Percentiles rank a stretch among this genome's conserved stretches.
Evolutionary conservation across 2,888 invertebrate genomes (phyloP).

Genomic region (Crematogaster levior): DNA sequence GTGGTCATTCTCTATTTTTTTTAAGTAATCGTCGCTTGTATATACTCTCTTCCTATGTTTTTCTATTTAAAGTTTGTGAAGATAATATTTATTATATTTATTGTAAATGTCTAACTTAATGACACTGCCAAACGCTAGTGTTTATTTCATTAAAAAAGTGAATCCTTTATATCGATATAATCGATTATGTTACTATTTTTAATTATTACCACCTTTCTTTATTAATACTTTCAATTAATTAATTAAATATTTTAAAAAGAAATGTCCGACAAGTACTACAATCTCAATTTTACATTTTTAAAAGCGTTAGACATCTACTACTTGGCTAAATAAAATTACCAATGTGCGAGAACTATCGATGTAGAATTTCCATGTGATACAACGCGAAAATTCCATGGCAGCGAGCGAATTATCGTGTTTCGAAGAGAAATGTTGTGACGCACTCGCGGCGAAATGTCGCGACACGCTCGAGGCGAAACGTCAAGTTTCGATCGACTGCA

Average conservation of each 20-base stretch:
- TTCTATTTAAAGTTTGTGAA: neutral
- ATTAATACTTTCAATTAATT: neutral
- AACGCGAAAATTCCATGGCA: conserved; percentile 5
- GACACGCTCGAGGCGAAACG: conserved; percentile 23
- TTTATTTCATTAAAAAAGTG: neutral
- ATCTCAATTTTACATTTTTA: neutral
- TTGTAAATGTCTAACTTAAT: neutral
- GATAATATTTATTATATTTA: neutral
- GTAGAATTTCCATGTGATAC: neutral
- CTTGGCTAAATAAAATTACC: neutral
- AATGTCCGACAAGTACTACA: neutral
- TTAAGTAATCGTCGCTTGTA: conserved; percentile 2
- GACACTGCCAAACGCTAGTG: neutral
- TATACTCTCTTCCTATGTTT: neutral
- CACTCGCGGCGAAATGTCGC: conserved; percentile 24
- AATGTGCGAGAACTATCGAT: neutral
- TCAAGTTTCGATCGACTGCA: conserved; percentile 46
- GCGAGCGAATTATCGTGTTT: conserved; percentile 9
- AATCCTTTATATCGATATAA: neutral
- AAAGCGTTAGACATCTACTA: neutral
- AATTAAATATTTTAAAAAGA: conserved; percentile 3
- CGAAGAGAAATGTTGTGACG: conserved; percentile 24
- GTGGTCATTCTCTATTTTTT: conserved; percentile 28
- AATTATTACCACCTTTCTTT: neutral
- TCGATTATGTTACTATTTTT: neutral